These are phyloP conservation scores for Neocrepidodera transversa DNA, from an alignment of 2,888 invertebrate species.

Conservation along the genomic window DNA sequence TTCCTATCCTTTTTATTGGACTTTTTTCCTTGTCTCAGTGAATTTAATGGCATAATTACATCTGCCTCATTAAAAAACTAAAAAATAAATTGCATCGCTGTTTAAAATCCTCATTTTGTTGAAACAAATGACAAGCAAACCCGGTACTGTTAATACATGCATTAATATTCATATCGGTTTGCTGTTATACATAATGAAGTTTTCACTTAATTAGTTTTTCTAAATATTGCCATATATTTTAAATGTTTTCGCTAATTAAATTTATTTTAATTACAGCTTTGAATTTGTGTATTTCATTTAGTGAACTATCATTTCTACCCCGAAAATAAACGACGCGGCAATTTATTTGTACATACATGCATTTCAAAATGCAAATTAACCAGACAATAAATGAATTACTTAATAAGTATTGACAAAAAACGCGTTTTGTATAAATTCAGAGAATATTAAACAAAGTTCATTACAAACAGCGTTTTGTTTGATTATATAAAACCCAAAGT, in stretches of 20 bases:
- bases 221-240: conserved; percentile 21
- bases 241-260: conserved; percentile 32
- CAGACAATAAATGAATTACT: conserved; percentile 20
- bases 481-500: too few relatives aligned
- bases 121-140: too few relatives aligned
- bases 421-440: not conserved
- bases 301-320: conserved; percentile 17
- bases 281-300: conserved; percentile 21
- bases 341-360: conserved; percentile 17
- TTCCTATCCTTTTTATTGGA: too few relatives aligned
- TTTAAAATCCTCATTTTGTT: too few relatives aligned
- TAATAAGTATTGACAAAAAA: conserved; percentile 12
- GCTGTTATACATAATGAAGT: conserved; percentile 22
- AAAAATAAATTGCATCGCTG: too few relatives aligned
- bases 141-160: not conserved
- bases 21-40: too few relatives aligned
- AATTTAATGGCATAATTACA: too few relatives aligned
- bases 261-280: conserved; percentile 30
- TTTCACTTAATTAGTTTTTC: conserved; percentile 31
- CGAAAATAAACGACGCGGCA: conserved; percentile 20
- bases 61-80: too few relatives aligned
- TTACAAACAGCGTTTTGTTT: too few relatives aligned
- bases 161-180: conserved; percentile 25
- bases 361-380: conserved; percentile 22
- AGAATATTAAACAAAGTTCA: not conserved